Base-by-base conservation (phyloP, 2,888 invertebrate genomes). In the Aproaerema taeniolella region DNA sequence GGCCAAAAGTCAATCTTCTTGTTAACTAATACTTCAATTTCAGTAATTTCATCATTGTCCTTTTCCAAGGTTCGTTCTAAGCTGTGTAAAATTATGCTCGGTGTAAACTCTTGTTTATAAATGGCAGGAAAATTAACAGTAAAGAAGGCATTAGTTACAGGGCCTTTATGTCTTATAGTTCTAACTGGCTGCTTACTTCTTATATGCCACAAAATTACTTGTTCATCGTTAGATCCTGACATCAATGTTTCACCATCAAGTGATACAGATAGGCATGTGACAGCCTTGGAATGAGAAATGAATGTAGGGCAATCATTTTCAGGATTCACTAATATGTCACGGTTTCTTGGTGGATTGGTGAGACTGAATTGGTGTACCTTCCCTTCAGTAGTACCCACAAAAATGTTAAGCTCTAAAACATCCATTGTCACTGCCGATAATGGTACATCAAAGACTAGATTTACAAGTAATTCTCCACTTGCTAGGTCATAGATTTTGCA, bases 171-270 rank as follows among this genome's bases (percentile, higher is more conserved):
- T 28, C 87, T 74, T 49, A 95, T 82, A 33, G 88, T 91, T 51
- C 91, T 89, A 2, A 94, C 68, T 34, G 93, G 89, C 66, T 96
- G 94, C 42, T 89, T 87, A 65, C 94, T 95, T 4, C 80, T 77
- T 39, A 95, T 89, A 53, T 96, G 92, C 96, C 97, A 97, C 13
- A 96, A 63, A 49, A 91, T 90, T 0, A 95, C 91, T 43, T 88
- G 88, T 34, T 89, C 89, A 76, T 95, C 95, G 45, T 89, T 88
- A 0, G 93, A 92, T 0, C 93, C 96, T 0, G 96, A 95, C 39
- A 93, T 83, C 14, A 97, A 67, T 9, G 89, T 89, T 29, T 88
- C 88, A 3, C 93, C 93, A 66, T 93, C 92, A 25, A 91, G 63
- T 7, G 95, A 94, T 0, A 93, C 82, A 0, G 92, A 90, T 28